These are phyloP conservation scores for Cheilinus undulatus DNA, from an alignment of 2,113 vertebrate species.

Conservation along the genomic window DNA sequence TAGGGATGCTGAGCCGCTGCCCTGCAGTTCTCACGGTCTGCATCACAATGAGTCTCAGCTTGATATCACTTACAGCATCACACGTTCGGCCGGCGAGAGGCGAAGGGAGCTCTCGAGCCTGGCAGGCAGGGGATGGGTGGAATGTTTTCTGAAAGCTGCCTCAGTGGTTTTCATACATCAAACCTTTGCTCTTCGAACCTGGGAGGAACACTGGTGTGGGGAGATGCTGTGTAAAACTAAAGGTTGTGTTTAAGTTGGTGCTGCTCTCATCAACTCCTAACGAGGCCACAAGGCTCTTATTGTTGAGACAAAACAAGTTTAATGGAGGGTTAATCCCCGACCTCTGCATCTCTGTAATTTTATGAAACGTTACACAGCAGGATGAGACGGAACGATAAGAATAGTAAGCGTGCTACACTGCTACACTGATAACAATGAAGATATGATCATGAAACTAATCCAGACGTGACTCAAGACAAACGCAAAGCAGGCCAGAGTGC, in stretches of 20 bases:
- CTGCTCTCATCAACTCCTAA: constrained; percentile 13
- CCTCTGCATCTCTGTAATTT: not conserved
- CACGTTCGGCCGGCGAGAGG: not conserved
- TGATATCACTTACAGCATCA: constrained; percentile 40
- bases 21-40: constrained; percentile 42
- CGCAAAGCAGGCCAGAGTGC: too few species aligned
- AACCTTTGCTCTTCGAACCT: constrained; percentile 34
- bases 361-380: constrained; percentile 12
- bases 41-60: constrained; percentile 51
- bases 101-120: constrained; percentile 7
- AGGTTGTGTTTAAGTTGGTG: constrained; percentile 40
- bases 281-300: constrained; percentile 9
- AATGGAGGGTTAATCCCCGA: constrained; percentile 5
- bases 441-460: too few species aligned
- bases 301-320: constrained; percentile 5
- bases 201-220: constrained; percentile 45
- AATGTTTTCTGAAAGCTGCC: constrained; percentile 6
- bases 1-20: constrained; percentile 45
- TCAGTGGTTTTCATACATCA: constrained; percentile 33
- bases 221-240: constrained; percentile 12
- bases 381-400: too few species aligned
- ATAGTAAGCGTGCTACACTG: too few species aligned
- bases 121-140: not conserved
- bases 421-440: too few species aligned
- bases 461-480: too few species aligned